A percentile compares a stretch with the other conserved stretches of the same genome.
Conservation (phyloP, 2,888 invertebrate genomes). For the Tiphia femorata region DNA sequence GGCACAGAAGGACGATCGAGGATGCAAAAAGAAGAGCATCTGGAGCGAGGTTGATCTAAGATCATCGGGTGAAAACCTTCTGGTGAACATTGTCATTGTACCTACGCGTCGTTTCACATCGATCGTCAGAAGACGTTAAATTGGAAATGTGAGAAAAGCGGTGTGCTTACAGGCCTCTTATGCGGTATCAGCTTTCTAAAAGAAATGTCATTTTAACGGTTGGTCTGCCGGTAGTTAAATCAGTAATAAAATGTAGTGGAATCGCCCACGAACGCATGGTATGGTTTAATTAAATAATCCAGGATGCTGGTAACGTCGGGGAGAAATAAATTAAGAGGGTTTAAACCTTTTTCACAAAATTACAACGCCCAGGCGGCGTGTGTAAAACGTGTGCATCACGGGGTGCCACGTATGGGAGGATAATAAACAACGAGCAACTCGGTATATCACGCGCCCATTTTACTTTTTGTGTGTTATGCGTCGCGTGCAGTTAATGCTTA, state of each 20-base stretch:
- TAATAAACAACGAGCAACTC: background rate
- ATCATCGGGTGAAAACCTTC: slow-evolving; percentile 11
- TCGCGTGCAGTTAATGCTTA: background rate
- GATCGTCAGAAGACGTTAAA: too few relatives aligned
- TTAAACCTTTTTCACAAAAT: background rate
- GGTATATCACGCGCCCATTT: background rate
- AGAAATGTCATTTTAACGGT: background rate
- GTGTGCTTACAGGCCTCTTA: too few relatives aligned
- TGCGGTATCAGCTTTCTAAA: background rate
- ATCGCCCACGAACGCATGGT: background rate
- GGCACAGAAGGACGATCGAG: slow-evolving; percentile 19
- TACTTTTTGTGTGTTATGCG: background rate
- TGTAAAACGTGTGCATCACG: too few relatives aligned
- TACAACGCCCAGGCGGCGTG: too few relatives aligned
- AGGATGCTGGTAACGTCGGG: too few relatives aligned
- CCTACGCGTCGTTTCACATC: too few relatives aligned
- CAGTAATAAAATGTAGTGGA: background rate
- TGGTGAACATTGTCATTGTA: slow-evolving; percentile 1
- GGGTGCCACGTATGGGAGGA: too few relatives aligned
- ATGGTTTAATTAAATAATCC: background rate
- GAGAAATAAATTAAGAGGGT: background rate
- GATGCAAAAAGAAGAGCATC: slow-evolving; percentile 21
- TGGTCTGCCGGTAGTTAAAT: background rate
- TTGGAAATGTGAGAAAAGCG: too few relatives aligned
- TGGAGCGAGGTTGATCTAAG: slow-evolving; percentile 31